Conservation (phyloP, 2,113 vertebrate species). For the Vulpes ferrilata region DNA sequence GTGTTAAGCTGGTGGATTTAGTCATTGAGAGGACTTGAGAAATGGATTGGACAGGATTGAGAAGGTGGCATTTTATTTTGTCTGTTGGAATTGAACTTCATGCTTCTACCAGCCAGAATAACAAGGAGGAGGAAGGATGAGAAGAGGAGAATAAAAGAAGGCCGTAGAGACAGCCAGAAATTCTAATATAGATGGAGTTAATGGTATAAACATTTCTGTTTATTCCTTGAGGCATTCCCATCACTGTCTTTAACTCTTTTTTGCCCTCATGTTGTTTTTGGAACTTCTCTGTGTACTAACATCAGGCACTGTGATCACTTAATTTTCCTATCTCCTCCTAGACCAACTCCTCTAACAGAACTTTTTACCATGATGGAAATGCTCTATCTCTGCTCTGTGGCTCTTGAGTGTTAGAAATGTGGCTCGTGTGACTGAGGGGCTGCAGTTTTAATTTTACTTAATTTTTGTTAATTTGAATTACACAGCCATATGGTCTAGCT, state of each 20-base stretch:
- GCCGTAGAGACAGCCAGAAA: conserved; percentile 40
- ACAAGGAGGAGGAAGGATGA: conserved; percentile 39
- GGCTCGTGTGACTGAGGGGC: not conserved
- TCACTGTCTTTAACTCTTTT: not conserved
- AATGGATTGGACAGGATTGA: conserved; percentile 52
- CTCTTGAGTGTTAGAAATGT: not conserved
- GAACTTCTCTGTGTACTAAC: not conserved
- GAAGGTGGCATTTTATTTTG: conserved; percentile 67
- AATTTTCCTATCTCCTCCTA: not conserved
- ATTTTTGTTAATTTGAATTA: not conserved
- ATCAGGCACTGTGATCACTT: not conserved
- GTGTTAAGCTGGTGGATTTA: conserved; percentile 74
- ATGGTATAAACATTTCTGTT: not conserved
- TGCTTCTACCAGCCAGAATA: conserved; percentile 32
- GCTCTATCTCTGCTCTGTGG: not conserved
- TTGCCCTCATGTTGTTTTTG: not conserved
- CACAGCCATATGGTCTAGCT: not conserved
- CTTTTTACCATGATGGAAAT: not conserved
- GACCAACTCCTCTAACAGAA: not conserved
- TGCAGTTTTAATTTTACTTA: not conserved
- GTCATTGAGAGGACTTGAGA: conserved; percentile 53
- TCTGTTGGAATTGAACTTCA: conserved; percentile 35
- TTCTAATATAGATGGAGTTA: not conserved
- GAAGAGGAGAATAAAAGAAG: conserved; percentile 28
- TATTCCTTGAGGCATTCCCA: not conserved